phyloP scores from a whole-genome alignment of 1,140 invertebrate species.

The Dreissena rostriformis region DNA sequence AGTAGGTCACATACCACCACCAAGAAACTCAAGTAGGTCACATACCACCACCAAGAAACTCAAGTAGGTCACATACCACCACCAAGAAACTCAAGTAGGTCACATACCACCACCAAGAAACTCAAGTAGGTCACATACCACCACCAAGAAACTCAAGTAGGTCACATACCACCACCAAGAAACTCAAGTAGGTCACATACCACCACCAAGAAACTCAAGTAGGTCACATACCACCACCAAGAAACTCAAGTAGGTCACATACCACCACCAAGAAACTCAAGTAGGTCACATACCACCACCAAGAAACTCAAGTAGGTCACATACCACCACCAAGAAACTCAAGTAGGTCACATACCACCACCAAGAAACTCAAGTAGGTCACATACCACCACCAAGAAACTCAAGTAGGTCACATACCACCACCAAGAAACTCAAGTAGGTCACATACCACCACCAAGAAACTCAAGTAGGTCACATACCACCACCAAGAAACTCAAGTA shows the following conservation, averaged over 20 bases:
- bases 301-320: constrained; percentile 68
- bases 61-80: constrained; percentile 69
- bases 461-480: constrained; percentile 72
- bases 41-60: no score
- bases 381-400: constrained; percentile 69
- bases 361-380: constrained; percentile 67
- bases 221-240: no score
- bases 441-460: constrained; percentile 70
- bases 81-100: constrained; percentile 71
- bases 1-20: constrained; percentile 69
- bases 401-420: constrained; percentile 73
- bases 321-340: constrained; percentile 69
- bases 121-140: constrained; percentile 70
- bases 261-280: constrained; percentile 69
- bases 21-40: constrained; percentile 72
- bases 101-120: no score
- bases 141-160: constrained; percentile 71
- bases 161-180: no score
- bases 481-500: no score
- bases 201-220: constrained; percentile 70
- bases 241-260: constrained; percentile 69
- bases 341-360: no score
- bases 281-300: no score
- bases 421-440: constrained; percentile 66
- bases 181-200: constrained; percentile 70